phyloP scores from a whole-genome alignment of 2,113 vertebrate species.

The Merops nubicus region DNA sequence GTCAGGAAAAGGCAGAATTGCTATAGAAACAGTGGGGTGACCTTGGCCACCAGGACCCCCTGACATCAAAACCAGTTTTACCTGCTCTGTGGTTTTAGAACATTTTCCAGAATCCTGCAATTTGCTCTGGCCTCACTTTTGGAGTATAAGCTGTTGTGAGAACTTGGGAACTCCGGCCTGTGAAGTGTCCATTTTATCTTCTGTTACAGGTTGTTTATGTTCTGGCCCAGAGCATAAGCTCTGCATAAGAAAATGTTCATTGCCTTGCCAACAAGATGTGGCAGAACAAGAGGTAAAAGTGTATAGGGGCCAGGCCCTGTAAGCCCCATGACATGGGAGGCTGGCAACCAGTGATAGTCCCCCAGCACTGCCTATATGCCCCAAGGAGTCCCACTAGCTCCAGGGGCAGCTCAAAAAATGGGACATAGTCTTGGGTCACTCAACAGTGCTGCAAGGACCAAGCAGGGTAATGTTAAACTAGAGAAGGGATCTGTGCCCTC shows the following conservation, averaged over 20 bases:
- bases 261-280: not conserved
- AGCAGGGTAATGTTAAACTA: fast-evolving
- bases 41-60: not conserved
- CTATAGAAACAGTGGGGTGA: fast-evolving
- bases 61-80: not conserved
- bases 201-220: not conserved
- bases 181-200: not conserved
- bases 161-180: not conserved
- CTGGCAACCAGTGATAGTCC: not conserved
- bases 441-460: not conserved
- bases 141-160: not conserved
- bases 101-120: not conserved
- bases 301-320: fast-evolving
- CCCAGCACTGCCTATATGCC: not conserved
- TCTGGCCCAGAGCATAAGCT: not conserved
- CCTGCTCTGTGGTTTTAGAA: not conserved
- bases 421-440: fast-evolving
- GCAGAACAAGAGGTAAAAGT: not conserved
- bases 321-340: not conserved
- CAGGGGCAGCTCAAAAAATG: not conserved
- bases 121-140: not conserved
- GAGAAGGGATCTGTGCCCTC: not conserved
- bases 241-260: not conserved
- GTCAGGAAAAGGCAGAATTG: not conserved
- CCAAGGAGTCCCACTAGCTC: not conserved